phyloP scores from a whole-genome alignment of 2,888 invertebrate species.

The Sphaerophoria rueppellii region DNA sequence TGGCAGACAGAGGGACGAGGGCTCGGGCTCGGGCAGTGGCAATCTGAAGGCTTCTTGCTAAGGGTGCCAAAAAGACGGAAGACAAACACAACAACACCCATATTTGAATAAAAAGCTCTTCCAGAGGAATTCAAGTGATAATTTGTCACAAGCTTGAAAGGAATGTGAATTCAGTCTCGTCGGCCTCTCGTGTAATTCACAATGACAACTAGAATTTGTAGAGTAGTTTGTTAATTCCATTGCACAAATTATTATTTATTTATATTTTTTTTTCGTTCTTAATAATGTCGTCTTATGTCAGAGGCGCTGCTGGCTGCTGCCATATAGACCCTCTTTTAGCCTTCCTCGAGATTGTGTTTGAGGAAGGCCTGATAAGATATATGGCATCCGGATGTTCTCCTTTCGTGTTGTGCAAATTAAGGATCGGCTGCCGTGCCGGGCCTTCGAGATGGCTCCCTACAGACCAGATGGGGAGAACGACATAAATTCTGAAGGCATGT shows the following conservation, averaged over 20 bases:
- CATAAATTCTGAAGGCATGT: slow-evolving; percentile 5
- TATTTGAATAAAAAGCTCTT: slow-evolving; percentile 3
- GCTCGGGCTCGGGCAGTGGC: not conserved
- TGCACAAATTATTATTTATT: slow-evolving; percentile 70
- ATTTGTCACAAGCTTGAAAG: slow-evolving; percentile 25
- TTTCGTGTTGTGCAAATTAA: slow-evolving; percentile 59
- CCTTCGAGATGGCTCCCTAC: slow-evolving; percentile 43
- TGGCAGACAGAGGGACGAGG: not conserved
- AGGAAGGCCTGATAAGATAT: slow-evolving; percentile 40
- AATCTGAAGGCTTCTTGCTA: slow-evolving; percentile 12
- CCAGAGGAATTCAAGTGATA: slow-evolving; percentile 32
- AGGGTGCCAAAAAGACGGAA: slow-evolving; percentile 46
- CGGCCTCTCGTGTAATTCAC: slow-evolving; percentile 11
- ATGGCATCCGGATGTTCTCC: slow-evolving; percentile 61
- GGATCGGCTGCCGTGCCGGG: slow-evolving; percentile 11
- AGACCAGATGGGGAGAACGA: not conserved
- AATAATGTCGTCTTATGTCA: slow-evolving; percentile 30
- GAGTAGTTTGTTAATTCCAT: slow-evolving; percentile 65
- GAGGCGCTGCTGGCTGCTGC: not conserved
- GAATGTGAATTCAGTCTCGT: not conserved
- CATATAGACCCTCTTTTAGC: not conserved
- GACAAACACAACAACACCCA: slow-evolving; percentile 9
- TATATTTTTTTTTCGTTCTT: slow-evolving; percentile 23
- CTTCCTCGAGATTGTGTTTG: slow-evolving; percentile 2
- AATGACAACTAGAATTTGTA: slow-evolving; percentile 43